phyloP scores from a whole-genome alignment of 1,140 invertebrate genomes.

The Aphidius gifuensis region DNA sequence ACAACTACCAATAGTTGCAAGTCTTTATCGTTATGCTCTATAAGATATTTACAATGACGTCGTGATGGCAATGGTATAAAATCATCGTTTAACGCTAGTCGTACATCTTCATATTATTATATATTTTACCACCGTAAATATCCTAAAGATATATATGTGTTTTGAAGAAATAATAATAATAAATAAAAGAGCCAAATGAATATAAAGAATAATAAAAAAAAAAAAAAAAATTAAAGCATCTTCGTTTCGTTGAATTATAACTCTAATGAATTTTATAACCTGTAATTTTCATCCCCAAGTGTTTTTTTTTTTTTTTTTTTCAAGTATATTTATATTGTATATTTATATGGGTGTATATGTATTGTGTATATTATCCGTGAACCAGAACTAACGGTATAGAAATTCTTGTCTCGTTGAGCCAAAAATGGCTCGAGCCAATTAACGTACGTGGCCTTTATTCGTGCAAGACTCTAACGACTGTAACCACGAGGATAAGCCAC shows the following conservation, averaged over 20 bases:
- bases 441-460: conserved; percentile 26
- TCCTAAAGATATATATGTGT: conserved; percentile 20
- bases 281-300: background rate
- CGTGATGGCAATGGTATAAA: conserved; percentile 42
- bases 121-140: conserved; percentile 38
- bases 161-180: background rate
- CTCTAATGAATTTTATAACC: background rate
- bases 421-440: conserved; percentile 25
- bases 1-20: too few relatives aligned
- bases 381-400: conserved; percentile 20
- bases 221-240: background rate
- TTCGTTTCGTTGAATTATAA: background rate
- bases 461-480: conserved; percentile 7
- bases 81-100: conserved; percentile 47
- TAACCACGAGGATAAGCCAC: background rate
- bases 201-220: background rate
- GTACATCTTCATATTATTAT: conserved; percentile 38
- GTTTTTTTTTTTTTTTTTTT: background rate
- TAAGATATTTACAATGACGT: conserved; percentile 54
- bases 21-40: conserved; percentile 30
- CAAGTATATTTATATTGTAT: background rate
- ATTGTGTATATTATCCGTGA: conserved; percentile 7
- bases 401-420: conserved; percentile 13
- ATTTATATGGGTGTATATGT: background rate
- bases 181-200: conserved; percentile 1